Evolutionary conservation across 92 coral and sea anemone species (phyloP), one percentile per base, ranked within the genome.

Genomic region (Umimayanthus kanabou): DNA sequence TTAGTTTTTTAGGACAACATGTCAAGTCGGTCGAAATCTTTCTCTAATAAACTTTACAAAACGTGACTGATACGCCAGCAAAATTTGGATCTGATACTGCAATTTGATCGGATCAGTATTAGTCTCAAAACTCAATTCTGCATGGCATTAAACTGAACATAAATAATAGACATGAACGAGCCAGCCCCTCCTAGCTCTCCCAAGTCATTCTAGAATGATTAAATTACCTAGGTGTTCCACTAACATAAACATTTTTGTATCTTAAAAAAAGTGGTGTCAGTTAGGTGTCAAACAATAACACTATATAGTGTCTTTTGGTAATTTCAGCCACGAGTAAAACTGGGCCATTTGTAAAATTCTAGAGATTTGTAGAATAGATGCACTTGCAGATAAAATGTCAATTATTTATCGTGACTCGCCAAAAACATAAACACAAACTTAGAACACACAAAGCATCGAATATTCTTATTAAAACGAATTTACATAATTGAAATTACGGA

Each of bases 321-420:
- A 61, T 61, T 61, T 61, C 37, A 33, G 69, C 58, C 20, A 53
- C 58, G 58, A 4, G 16, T 53, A 53, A 53, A 53, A 15, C 11
- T 53, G 3, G 58, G 25, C 26, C 26, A 61, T 61, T 61, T 22
- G 69, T 61, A 23, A 18, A 61, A 61, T 13, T 53, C 69, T 61
- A n/a, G 55, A 43, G 20, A 6, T 20, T 26, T 53, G 58, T 53
- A 15, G 58, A 20, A 58, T 67, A 30, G 39, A 80, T 80, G 37
- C 57, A 33, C 64, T 80, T 80, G 43, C 70, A 53, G 43, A 55
- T 57, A 30, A 29, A 29, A 80, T 80, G 43, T 55, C 64, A 80
- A 55, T 57, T 18, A 80, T 33, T 15, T 6, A 80, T 20, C 45
- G 4, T 55, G 71, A 9, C 45, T 40, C 16, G 23, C 39, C 39